These are phyloP conservation scores for Protula sp. DNA, from an alignment of 2,888 invertebrate species.

Conservation along the genomic window DNA sequence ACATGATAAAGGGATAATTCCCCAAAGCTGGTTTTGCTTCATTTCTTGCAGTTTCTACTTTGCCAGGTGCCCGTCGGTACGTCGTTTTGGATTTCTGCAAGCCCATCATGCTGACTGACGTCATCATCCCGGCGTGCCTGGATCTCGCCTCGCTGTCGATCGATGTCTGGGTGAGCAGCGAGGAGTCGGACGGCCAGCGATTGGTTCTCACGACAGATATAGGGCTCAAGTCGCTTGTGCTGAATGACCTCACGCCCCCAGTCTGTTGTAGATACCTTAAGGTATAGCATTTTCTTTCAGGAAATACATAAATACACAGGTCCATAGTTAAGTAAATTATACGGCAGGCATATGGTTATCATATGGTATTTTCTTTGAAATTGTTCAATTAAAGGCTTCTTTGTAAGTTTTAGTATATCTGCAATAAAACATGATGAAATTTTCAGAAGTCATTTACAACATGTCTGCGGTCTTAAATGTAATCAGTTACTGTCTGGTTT, in stretches of 20 bases:
- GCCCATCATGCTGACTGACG: conserved; percentile 77
- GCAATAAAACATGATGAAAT: too few species aligned
- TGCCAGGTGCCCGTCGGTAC: conserved; percentile 72
- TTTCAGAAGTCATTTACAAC: too few species aligned
- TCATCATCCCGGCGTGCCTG: conserved; percentile 57
- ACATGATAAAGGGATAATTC: too few species aligned
- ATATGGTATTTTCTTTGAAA: too few species aligned
- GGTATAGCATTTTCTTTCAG: conserved; percentile 56
- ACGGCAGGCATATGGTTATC: too few species aligned
- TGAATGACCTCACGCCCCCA: conserved; percentile 84
- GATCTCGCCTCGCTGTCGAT: conserved; percentile 72
- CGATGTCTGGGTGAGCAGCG: conserved; percentile 82
- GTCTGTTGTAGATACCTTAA: conserved; percentile 84
- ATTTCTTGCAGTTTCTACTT: not conserved
- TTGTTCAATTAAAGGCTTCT: too few species aligned
- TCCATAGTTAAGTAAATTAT: too few species aligned
- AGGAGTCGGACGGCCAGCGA: conserved; percentile 78
- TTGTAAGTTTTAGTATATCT: too few species aligned
- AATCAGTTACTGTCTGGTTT: too few species aligned
- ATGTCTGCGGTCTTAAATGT: too few species aligned
- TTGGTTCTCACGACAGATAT: conserved; percentile 83
- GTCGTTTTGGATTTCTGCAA: conserved; percentile 88
- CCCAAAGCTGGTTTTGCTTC: too few species aligned
- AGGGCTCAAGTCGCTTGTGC: conserved; percentile 74
- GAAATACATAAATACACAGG: too few species aligned